A percentile compares a stretch with the other conserved stretches of the same genome.
These are phyloP conservation scores for Mormyrops boulengeri DNA, from an alignment of 2,797 vertebrate species.

Conservation along the genomic window DNA sequence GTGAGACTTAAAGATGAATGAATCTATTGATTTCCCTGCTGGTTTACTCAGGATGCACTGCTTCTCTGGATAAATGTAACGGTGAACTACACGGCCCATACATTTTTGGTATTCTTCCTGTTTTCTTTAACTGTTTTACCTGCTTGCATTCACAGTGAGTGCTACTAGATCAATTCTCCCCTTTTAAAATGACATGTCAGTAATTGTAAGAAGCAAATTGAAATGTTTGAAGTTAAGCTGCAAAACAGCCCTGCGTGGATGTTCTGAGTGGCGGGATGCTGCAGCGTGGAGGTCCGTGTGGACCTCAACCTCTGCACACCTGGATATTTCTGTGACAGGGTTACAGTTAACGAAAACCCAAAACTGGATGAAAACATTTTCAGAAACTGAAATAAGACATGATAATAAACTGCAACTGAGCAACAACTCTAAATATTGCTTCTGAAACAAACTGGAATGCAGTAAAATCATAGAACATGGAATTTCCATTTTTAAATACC, in stretches of 20 bases:
- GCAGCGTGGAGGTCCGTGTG: neutral
- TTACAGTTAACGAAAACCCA: neutral
- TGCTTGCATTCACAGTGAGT: neutral
- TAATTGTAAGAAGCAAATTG: neutral
- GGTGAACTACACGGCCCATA: neutral
- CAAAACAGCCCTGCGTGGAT: neutral
- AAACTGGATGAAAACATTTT: no score
- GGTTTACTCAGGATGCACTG: neutral
- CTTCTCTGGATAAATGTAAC: neutral
- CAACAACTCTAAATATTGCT: neutral
- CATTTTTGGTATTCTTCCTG: neutral
- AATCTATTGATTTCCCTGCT: neutral
- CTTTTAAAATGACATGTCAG: neutral
- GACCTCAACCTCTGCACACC: neutral
- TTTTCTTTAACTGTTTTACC: neutral
- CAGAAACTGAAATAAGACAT: no score
- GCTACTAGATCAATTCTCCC: neutral
- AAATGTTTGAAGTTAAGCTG: neutral
- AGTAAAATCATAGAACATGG: neutral
- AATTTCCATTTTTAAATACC: neutral
- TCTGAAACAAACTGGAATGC: neutral
- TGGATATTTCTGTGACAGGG: neutral
- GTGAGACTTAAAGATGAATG: neutral
- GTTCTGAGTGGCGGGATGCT: neutral
- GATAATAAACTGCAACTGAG: neutral